A percentile compares a stretch with the other conserved stretches of the same genome.
Conservation (phyloP, 2,797 vertebrate genomes). For the Danio tinwini region DNA sequence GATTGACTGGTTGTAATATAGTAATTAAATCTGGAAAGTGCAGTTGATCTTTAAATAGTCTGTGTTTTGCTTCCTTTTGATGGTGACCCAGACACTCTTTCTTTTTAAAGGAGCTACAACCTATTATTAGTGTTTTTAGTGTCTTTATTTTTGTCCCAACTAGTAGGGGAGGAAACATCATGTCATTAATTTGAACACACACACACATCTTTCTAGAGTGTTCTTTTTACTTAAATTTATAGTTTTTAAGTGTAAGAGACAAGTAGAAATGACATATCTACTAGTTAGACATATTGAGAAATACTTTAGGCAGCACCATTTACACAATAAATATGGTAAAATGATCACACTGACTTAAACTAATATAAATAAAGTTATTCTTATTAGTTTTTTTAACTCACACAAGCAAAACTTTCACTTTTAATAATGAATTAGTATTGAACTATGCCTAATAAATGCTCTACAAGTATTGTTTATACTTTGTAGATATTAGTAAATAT, state of each 20-base stretch:
- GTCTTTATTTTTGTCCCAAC: constrained; percentile 19
- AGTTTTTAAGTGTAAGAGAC: background rate
- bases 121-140: constrained; percentile 29
- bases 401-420: too few relatives aligned
- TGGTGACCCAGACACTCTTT: constrained; percentile 37
- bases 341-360: too few relatives aligned
- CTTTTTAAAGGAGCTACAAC: constrained; percentile 24
- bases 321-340: too few relatives aligned
- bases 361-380: too few relatives aligned
- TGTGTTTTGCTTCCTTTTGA: constrained; percentile 22
- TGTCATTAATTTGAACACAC: background rate
- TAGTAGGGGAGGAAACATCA: background rate
- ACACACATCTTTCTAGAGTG: background rate
- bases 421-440: too few relatives aligned
- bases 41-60: constrained; percentile 7
- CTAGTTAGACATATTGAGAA: background rate
- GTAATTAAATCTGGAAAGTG: background rate
- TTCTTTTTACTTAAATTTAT: background rate
- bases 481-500: too few relatives aligned
- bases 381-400: too few relatives aligned
- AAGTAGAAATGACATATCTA: background rate
- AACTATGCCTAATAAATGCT: too few relatives aligned
- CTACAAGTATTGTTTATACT: too few relatives aligned
- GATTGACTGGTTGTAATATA: background rate
- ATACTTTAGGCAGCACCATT: background rate